These are phyloP conservation scores for Strix aluco DNA, from an alignment of 2,113 vertebrate species.

Conservation along the genomic window DNA sequence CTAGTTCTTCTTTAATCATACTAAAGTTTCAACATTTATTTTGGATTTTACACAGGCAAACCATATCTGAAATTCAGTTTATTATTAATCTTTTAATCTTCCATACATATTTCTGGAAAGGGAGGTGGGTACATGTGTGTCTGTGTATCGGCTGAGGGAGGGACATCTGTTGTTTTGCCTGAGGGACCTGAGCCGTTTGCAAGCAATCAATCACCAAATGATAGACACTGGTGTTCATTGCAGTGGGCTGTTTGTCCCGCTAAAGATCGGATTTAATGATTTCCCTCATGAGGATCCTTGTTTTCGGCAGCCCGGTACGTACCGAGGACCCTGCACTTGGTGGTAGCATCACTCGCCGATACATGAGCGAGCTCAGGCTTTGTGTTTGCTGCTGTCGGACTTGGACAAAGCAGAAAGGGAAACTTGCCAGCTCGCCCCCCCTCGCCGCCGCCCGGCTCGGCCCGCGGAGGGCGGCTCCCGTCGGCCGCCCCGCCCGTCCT, in stretches of 20 bases:
- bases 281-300: fast-evolving
- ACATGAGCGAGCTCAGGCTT: not conserved
- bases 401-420: not conserved
- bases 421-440: not conserved
- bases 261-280: fast-evolving
- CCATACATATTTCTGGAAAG: fast-evolving
- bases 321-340: not conserved
- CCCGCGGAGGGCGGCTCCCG: not conserved
- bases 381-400: too few species aligned
- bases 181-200: not conserved
- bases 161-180: not conserved
- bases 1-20: not conserved
- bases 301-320: not conserved
- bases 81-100: not conserved
- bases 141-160: not conserved
- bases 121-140: fast-evolving
- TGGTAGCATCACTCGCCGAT: too few species aligned
- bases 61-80: not conserved
- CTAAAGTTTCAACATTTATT: not conserved
- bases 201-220: not conserved
- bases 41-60: not conserved
- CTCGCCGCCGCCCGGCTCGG: too few species aligned
- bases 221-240: fast-evolving
- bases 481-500: not conserved
- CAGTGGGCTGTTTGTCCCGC: not conserved